phyloP scores from a whole-genome alignment of 2,797 vertebrate species.

The Diglossa cyanea region DNA sequence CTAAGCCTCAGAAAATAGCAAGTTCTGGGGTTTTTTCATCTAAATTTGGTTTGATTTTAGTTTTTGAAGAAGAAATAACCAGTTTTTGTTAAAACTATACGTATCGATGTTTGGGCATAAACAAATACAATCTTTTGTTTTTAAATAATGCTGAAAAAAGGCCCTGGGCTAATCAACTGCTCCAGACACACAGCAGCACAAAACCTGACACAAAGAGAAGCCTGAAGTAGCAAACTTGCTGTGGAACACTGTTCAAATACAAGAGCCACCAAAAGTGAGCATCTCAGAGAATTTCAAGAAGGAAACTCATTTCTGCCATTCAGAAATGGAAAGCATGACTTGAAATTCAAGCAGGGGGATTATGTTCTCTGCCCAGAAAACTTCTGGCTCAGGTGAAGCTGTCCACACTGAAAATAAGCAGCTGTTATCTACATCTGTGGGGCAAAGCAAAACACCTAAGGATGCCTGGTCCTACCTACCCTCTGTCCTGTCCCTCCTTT shows the following conservation, averaged over 20 bases:
- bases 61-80: background rate
- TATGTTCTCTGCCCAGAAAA: background rate
- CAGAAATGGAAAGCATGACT: background rate
- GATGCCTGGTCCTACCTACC: background rate
- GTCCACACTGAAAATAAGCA: background rate
- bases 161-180: background rate
- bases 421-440: background rate
- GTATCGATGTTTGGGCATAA: background rate
- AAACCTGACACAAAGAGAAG: background rate
- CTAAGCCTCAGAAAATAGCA: background rate
- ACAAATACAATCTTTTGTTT: background rate
- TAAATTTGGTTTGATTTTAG: background rate
- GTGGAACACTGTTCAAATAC: background rate
- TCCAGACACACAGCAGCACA: background rate
- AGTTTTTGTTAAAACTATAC: background rate
- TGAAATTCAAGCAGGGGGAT: background rate
- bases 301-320: background rate
- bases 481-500: background rate
- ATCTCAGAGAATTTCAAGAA: background rate
- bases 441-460: background rate
- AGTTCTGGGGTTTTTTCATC: background rate
- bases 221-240: background rate
- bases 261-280: background rate
- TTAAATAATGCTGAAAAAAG: background rate
- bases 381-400: background rate